Conservation (phyloP, 1,140 invertebrate species). For the Brachionus rotundiformis region DNA sequence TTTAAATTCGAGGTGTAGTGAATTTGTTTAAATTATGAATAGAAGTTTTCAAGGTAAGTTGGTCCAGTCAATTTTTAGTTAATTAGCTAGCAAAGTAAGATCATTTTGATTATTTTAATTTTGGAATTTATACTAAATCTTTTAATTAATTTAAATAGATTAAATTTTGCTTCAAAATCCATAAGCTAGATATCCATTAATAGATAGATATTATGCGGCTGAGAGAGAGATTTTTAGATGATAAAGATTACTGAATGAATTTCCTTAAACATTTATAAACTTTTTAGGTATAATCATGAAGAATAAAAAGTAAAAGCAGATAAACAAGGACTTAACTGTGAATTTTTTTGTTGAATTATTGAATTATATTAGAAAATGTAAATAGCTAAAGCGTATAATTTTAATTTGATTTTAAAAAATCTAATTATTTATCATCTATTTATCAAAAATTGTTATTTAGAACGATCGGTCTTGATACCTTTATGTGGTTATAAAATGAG, state of each 20-base stretch:
- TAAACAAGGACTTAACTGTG: not conserved
- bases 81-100: too few relatives aligned
- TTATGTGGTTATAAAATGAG: not conserved
- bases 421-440: not conserved
- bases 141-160: too few relatives aligned
- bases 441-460: not conserved
- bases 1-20: too few relatives aligned
- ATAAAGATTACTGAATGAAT: not conserved
- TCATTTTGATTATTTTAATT: too few relatives aligned
- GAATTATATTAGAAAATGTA: not conserved
- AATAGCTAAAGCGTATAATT: conserved; percentile 7
- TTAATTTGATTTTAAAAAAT: conserved; percentile 4
- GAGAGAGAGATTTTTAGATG: not conserved
- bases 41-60: too few relatives aligned
- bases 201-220: not conserved
- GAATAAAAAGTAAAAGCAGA: not conserved
- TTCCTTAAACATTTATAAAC: not conserved
- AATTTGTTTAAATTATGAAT: too few relatives aligned
- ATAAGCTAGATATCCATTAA: too few relatives aligned
- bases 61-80: too few relatives aligned
- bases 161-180: too few relatives aligned
- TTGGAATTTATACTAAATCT: too few relatives aligned
- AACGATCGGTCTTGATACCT: not conserved
- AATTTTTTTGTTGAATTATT: not conserved
- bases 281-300: not conserved